Base-by-base conservation (phyloP, 1,140 invertebrate genomes). In the Chymomyza costata region DNA sequence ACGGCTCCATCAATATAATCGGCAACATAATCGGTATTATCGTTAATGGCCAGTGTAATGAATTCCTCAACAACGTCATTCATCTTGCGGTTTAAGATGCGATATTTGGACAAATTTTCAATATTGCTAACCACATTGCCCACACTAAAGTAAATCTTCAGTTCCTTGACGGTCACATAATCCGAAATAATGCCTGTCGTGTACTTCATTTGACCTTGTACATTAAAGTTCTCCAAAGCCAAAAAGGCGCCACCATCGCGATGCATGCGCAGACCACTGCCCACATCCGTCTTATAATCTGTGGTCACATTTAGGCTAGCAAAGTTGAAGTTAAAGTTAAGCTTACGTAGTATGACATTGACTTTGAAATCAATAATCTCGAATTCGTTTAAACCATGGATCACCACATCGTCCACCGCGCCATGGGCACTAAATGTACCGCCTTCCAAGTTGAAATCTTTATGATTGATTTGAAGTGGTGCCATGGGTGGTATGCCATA, bases 61-160 rank as follows among this genome's bases (percentile, higher is more conserved):
- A 78, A 84, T 48, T 84, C 82, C 56, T 73, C 82, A 40, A 84
- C 15, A 21, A 84, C 16, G 15, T 80, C 54, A 40, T 84, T 84
- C n/a, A 84, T 46, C 54, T 84, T 84, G 13, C 51, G 49, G 28
- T 84, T 84, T n/a, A 84, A 30, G 19, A 84, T 76, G 25, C 57
- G 40, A 15, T 70, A 65, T 35, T 73, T 69, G 14, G 74, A 78
- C 3, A 84, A 54, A 61, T 74, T 82, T 30, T 81, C 82, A 53
- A 84, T 68, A 31, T 83, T 39, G 1, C 82, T 84, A 1, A 51
- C 49, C 3, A 83, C 82, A 15, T 83, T 69, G 32, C 63, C 82
- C 13, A 74, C 56, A 5, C 18, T 43, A 2, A 64, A 32, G n/a
- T 65, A 59, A 0, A 82, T 13, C 6, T 65, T 25, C 10, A 84